Percentiles rank a stretch among this genome's conserved stretches.
Conservation (phyloP, 2,113 vertebrate genomes). For the Sorex araneus region DNA sequence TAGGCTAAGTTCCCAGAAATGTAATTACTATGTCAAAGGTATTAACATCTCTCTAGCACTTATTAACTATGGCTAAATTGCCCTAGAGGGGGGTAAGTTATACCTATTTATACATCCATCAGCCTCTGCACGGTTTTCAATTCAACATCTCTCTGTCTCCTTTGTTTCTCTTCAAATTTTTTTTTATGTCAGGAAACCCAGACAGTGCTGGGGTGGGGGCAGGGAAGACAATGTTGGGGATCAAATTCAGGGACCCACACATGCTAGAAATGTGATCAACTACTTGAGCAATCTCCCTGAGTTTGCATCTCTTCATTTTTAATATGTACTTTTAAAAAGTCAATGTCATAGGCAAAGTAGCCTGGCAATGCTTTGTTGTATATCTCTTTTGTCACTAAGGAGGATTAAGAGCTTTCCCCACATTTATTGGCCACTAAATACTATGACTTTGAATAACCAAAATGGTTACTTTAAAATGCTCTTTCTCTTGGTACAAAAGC, state of each 20-base stretch:
- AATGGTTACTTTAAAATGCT: conserved; percentile 46
- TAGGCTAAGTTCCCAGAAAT: conserved; percentile 47
- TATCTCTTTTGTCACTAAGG: conserved; percentile 36
- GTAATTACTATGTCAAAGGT: conserved; percentile 5
- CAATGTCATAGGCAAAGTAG: not conserved
- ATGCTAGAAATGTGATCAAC: no score
- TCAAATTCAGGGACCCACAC: no score
- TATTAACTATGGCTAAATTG: not conserved
- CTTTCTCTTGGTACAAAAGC: conserved; percentile 34
- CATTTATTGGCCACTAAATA: conserved; percentile 23
- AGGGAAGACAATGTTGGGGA: no score
- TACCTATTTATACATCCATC: not conserved
- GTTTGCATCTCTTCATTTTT: no score
- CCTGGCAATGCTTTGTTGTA: conserved; percentile 30
- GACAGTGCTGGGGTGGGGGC: not conserved
- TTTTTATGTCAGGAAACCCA: not conserved
- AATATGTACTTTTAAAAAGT: not conserved
- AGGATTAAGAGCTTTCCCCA: not conserved
- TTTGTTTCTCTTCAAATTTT: not conserved
- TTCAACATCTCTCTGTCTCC: not conserved
- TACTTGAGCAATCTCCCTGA: no score
- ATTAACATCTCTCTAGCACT: conserved; percentile 2
- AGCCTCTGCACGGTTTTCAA: not conserved
- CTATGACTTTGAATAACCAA: conserved; percentile 27
- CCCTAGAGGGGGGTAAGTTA: not conserved